Conservation (phyloP, 1,140 invertebrate species). For the Pissodes strobi region DNA sequence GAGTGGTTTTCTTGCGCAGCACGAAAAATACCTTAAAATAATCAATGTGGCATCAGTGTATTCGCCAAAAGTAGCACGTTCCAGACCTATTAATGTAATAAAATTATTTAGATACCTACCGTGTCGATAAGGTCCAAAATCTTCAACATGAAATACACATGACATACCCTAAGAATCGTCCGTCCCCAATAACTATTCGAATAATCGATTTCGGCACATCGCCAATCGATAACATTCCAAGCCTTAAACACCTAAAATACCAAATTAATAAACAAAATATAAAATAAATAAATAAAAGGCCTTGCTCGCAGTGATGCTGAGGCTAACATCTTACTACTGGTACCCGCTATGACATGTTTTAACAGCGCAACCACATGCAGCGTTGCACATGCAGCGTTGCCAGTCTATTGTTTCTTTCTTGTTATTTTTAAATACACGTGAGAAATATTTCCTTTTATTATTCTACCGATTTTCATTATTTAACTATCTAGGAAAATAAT, state of each 20-base stretch:
- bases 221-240: slow-evolving; percentile 16
- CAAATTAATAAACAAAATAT: too few relatives aligned
- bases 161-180: slow-evolving; percentile 62
- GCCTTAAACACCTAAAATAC: background rate
- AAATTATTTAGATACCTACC: too few relatives aligned
- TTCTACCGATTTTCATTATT: too few relatives aligned
- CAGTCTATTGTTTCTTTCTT: too few relatives aligned
- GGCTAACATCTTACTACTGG: background rate
- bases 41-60: background rate
- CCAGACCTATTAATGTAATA: background rate
- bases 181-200: slow-evolving; percentile 64
- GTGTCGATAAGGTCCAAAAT: slow-evolving; percentile 73
- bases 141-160: slow-evolving; percentile 70
- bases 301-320: too few relatives aligned
- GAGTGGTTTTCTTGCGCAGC: slow-evolving; percentile 81
- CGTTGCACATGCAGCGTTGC: too few relatives aligned
- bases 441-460: too few relatives aligned
- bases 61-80: background rate
- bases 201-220: slow-evolving; percentile 75
- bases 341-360: too few relatives aligned
- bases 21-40: slow-evolving; percentile 78
- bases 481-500: slow-evolving; percentile 14
- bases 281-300: too few relatives aligned
- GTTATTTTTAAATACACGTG: too few relatives aligned
- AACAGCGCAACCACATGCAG: too few relatives aligned